phyloP scores from a whole-genome alignment of 2,888 invertebrate genomes.

The Cryptocheilus praepositus region DNA sequence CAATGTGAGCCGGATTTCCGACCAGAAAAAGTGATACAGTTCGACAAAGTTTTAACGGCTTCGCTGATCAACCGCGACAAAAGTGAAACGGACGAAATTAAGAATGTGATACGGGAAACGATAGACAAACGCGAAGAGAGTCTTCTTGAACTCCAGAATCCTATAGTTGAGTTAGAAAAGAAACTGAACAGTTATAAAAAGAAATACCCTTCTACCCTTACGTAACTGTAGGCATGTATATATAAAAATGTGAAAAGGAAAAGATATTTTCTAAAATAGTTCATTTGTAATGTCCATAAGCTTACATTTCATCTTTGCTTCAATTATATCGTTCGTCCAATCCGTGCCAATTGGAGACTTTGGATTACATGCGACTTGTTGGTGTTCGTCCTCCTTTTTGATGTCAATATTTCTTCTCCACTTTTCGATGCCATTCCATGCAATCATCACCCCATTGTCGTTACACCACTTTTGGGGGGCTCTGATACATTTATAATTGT shows the following conservation, averaged over 20 bases:
- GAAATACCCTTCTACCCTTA: too few species aligned
- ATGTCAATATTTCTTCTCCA: constrained; percentile 76
- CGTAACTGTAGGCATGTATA: too few species aligned
- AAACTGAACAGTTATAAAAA: too few species aligned
- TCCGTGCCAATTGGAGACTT: constrained; percentile 80
- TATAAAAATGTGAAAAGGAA: neutral
- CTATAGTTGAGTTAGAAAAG: too few species aligned
- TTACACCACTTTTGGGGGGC: constrained; percentile 93
- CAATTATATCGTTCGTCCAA: constrained; percentile 78
- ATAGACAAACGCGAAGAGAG: too few species aligned
- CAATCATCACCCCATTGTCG: constrained; percentile 99
- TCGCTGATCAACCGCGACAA: too few species aligned
- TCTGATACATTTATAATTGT: constrained; percentile 81
- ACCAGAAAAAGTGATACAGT: too few species aligned
- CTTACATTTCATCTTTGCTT: constrained; percentile 78
- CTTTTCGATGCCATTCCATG: constrained; percentile 97
- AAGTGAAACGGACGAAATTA: too few species aligned
- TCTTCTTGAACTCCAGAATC: too few species aligned
- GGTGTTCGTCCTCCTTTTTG: constrained; percentile 72
- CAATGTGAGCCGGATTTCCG: too few species aligned
- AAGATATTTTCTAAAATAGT: constrained; percentile 9
- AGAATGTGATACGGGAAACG: too few species aligned
- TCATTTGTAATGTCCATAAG: constrained; percentile 71
- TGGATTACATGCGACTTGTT: constrained; percentile 79
- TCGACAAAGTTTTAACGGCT: too few species aligned